Percentiles rank a stretch among this genome's conserved stretches.
Evolutionary conservation across 37 sponge, comb jelly and placozoan genomes (phyloP).

Genomic region (Crambe crambe): DNA sequence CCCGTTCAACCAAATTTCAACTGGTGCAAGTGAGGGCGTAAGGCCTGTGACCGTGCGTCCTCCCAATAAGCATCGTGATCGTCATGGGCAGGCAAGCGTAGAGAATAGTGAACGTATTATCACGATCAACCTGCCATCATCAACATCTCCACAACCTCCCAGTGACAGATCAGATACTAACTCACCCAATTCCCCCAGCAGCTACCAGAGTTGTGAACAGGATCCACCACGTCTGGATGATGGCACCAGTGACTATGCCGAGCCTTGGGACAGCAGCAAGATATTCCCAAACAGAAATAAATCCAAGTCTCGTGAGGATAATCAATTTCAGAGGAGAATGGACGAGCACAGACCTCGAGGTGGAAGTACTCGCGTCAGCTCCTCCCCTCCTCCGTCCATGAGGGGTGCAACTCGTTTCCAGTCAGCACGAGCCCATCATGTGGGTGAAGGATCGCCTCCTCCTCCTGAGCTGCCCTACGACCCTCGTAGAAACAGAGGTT

Average conservation of each 20-base stretch:
- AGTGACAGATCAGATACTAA: conserved; percentile 21
- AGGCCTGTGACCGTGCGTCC: not conserved
- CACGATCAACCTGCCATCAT: conserved; percentile 14
- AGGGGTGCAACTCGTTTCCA: not conserved
- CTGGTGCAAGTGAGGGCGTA: not conserved
- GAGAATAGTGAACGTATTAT: not conserved
- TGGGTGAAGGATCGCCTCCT: not conserved
- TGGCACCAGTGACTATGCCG: conserved; percentile 56
- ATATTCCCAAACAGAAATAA: not conserved
- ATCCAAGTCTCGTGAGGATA: not conserved
- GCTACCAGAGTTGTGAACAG: conserved; percentile 15
- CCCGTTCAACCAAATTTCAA: conserved; percentile 14
- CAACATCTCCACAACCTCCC: conserved; percentile 17
- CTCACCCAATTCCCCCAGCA: conserved; percentile 23
- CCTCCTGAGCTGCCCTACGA: conserved; percentile 7
- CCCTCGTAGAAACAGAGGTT: not conserved
- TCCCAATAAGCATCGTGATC: not conserved
- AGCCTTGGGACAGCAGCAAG: conserved; percentile 64
- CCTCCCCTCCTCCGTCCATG: conserved; percentile 6
- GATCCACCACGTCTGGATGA: not conserved
- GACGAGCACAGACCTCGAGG: not conserved
- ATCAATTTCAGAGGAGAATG: not conserved
- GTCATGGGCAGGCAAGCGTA: not conserved
- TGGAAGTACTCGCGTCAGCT: not conserved
- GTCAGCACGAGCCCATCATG: not conserved